Base-by-base conservation (phyloP, 2,888 invertebrate species). In the Ypsolopha scabrella region DNA sequence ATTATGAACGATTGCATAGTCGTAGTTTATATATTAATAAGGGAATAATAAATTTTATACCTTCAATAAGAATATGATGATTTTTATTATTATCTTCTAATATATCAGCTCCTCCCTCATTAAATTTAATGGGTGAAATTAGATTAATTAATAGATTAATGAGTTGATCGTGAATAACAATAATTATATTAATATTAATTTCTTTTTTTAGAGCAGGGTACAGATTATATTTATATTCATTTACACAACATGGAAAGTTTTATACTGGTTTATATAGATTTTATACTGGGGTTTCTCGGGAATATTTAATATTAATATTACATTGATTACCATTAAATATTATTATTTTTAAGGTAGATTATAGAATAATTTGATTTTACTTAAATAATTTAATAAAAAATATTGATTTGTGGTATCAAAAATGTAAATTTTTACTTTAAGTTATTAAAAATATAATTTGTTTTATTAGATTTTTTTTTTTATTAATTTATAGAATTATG, bases 91-190 rank as follows among this genome's bases (percentile, higher is more conserved):
- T 87, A 67, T 81, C 82, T 38, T 80, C 82, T 37, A 91, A 91
- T 89, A 91, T 92, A 67, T 88, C 91, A 0, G 88, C 89, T 48
- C 91, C 92, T 1, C 90, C 91, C 1, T 88, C 90, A 7, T 78
- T 92, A 74, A 91, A 91, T 89, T 88, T 92, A 72, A 69, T 91
- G 57, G 87, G 90, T 0, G 91, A 92, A 75, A 88, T 92, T 88
- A 78, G 87, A 57, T 81, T 91, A 70, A 86, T 91, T 76, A 88
- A 88, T 80, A 87, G 87, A 57, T 68, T 91, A 67, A 56, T 90
- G 45, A 75, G 75, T 37, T 89, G 87, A 72, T 87, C 82, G 54
- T 76, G 67, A 54, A 39, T 82, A 51, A 72, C 72, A n/a, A 81
- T 90, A 68, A 57, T 89, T 64, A 67, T 83, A 60, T 81, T 91